These are phyloP conservation scores for Gymnopithys bicolor DNA, from an alignment of 2,797 vertebrate species.

Conservation along the genomic window DNA sequence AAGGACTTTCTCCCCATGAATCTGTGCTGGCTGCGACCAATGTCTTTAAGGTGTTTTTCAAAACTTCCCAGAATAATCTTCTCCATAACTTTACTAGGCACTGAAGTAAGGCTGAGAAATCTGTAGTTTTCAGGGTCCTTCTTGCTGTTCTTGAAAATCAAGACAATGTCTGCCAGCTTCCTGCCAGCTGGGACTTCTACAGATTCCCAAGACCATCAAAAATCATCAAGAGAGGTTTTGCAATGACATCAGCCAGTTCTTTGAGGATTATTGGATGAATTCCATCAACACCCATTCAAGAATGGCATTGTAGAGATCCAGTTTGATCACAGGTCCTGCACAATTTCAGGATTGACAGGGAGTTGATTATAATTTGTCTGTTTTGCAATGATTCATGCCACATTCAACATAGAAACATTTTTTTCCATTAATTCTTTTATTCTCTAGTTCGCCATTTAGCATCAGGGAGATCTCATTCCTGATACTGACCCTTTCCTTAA, in stretches of 20 bases:
- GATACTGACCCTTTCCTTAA: not conserved
- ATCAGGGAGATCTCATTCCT: not conserved
- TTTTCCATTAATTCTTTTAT: not conserved
- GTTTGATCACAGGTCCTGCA: not conserved
- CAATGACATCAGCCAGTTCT: not conserved
- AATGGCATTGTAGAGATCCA: not conserved
- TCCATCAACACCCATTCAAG: not conserved
- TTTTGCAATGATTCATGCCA: not conserved
- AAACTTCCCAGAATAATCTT: too few species aligned
- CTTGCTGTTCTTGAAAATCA: not conserved
- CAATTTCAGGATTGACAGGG: not conserved
- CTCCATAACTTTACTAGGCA: not conserved
- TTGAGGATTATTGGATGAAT: not conserved
- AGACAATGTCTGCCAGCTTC: not conserved
- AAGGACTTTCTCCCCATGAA: too few species aligned
- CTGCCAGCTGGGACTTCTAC: not conserved
- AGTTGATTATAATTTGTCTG: not conserved
- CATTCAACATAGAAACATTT: not conserved
- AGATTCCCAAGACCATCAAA: not conserved
- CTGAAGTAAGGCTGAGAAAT: not conserved
- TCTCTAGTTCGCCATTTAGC: not conserved
- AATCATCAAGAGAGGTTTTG: not conserved
- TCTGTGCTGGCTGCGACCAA: too few species aligned
- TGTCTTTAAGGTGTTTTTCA: too few species aligned
- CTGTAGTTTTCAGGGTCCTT: not conserved